Evolutionary conservation across 1,140 invertebrate species (phyloP), one percentile per base, ranked within the genome.

Genomic region (Agrilus planipennis): DNA sequence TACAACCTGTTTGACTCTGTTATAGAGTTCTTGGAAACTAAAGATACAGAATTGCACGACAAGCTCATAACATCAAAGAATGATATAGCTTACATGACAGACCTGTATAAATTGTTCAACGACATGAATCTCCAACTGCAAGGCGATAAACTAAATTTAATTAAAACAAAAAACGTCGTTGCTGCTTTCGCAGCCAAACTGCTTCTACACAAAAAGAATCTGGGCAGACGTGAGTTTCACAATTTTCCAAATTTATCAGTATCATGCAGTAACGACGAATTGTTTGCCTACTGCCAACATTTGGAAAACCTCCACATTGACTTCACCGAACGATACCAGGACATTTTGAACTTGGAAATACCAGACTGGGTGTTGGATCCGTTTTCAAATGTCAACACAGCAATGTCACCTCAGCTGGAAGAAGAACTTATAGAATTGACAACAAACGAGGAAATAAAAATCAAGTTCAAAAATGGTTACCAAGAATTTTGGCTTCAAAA

Each of bases 1-100:
- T 55, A 51, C 44, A 49, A 55, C 22, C 45, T 62, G 23, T 58
- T 58, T 53, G 42, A 53, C 37, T 53, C 50, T 34, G 50, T 61
- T 16, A 38, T 58, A 46, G 45, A 55, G 42, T 55, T 61, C 41
- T 39, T 56, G 11, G 42, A 55, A 54, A 19, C 10, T 34, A 56
- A 56, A 57, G 43, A 55, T 45, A 19, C 16, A 17, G 31, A 16
- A 17, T 34, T 34, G 28, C 38, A 14, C 10, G 31, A 23, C 12
- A 11, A 48, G 36, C 45, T 51, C 39, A 46, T 49, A 1, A 45
- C 48, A 19, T 17, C 38, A 50, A 53, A 45, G 48, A 12, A 27
- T 42, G 50, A 52, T 42, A 52, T 52, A 27, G 48, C 40, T 6
- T 53, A 49, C 51, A 49, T 54, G 39, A 53, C 51, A 45, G 50